These are phyloP conservation scores for Pheosia gnoma DNA, from an alignment of 2,888 invertebrate genomes.

Conservation along the genomic window DNA sequence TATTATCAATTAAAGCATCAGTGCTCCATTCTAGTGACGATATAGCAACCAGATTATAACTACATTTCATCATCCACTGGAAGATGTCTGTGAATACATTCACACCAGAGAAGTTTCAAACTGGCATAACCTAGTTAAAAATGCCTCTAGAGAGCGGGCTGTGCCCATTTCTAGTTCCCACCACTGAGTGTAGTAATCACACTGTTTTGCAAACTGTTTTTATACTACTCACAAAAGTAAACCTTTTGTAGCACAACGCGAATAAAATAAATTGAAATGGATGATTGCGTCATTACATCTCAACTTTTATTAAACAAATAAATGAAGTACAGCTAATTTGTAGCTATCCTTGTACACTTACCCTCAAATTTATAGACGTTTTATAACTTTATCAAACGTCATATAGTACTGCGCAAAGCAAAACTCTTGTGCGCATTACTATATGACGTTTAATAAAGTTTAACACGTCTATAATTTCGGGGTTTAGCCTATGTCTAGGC, in stretches of 20 bases:
- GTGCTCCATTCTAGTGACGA: too few relatives aligned
- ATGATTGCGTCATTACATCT: slow-evolving; percentile 9
- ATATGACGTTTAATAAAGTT: too few relatives aligned
- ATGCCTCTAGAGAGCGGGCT: neutral
- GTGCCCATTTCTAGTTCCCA: slow-evolving; percentile 18
- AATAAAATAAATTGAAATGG: slow-evolving; percentile 11
- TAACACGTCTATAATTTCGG: too few relatives aligned
- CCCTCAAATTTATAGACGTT: too few relatives aligned
- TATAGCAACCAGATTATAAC: too few relatives aligned
- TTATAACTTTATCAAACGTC: too few relatives aligned
- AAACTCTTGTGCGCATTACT: too few relatives aligned
- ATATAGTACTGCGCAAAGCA: too few relatives aligned
- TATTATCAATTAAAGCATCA: too few relatives aligned
- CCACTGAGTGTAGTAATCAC: slow-evolving; percentile 22
- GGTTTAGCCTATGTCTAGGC: too few relatives aligned
- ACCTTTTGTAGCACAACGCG: slow-evolving; percentile 15
- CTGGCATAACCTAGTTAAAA: slow-evolving; percentile 23
- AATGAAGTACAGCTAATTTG: neutral
- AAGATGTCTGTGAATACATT: neutral
- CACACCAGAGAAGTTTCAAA: neutral
- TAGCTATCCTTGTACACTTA: too few relatives aligned
- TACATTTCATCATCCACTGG: neutral
- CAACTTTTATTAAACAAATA: neutral
- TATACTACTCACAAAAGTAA: slow-evolving; percentile 24
- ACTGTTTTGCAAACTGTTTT: slow-evolving; percentile 23